These are phyloP conservation scores for Brevimyrus niger DNA, from an alignment of 2,113 vertebrate genomes.

Conservation along the genomic window DNA sequence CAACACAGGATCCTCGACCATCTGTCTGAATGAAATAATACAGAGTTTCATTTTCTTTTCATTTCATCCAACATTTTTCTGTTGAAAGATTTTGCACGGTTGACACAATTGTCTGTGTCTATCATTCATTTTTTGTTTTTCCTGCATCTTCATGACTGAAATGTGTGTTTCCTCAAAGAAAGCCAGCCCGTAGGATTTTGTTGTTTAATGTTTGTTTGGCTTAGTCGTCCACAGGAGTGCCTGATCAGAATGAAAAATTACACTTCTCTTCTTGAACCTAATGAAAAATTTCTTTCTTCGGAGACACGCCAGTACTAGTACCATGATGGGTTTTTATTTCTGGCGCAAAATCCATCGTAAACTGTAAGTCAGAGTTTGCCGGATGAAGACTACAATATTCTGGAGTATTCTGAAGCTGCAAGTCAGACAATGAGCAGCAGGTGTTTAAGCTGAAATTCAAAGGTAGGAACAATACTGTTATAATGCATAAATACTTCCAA, in stretches of 20 bases:
- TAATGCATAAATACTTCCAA: background rate
- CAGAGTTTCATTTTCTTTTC: background rate
- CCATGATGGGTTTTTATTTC: background rate
- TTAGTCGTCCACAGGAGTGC: background rate
- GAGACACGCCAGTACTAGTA: background rate
- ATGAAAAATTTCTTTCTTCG: background rate
- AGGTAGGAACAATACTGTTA: slow-evolving; percentile 3
- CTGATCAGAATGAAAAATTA: background rate
- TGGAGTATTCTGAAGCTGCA: background rate
- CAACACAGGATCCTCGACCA: background rate
- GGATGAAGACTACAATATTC: background rate
- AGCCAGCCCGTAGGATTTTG: background rate
- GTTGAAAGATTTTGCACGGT: background rate
- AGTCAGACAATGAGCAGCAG: background rate
- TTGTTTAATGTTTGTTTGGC: background rate
- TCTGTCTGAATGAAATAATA: background rate
- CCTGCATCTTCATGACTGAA: background rate
- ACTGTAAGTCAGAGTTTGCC: background rate
- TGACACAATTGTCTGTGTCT: background rate
- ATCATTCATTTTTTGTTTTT: background rate
- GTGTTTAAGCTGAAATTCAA: background rate
- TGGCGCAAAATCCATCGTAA: background rate
- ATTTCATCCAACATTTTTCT: background rate
- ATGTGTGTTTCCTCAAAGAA: background rate
- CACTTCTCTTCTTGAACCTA: background rate